phyloP scores from a whole-genome alignment of 2,797 vertebrate species.

The Lepidocolaptes lacrymiger region DNA sequence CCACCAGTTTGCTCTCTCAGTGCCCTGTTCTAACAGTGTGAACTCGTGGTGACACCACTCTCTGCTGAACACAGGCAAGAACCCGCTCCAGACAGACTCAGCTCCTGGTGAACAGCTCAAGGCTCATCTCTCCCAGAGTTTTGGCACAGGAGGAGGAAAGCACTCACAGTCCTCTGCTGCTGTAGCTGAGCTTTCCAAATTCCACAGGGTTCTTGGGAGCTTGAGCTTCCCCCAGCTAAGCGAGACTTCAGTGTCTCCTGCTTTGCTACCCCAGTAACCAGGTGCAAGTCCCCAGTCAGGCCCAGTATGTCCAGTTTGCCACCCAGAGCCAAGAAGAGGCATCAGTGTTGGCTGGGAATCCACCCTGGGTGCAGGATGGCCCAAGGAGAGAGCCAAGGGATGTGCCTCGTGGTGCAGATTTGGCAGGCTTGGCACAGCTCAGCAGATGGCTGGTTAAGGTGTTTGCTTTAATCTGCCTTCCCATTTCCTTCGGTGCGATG shows the following conservation, averaged over 20 bases:
- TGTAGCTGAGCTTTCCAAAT: background rate
- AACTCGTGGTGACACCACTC: background rate
- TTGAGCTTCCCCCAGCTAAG: background rate
- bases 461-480: background rate
- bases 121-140: background rate
- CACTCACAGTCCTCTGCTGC: background rate
- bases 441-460: background rate
- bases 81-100: background rate
- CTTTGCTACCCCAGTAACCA: background rate
- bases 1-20: background rate
- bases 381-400: background rate
- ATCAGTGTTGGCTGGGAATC: background rate
- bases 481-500: background rate
- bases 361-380: background rate
- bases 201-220: background rate
- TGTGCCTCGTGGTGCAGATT: background rate
- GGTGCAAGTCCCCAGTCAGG: background rate
- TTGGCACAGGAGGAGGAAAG: background rate
- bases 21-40: background rate
- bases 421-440: background rate
- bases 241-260: background rate
- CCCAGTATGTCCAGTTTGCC: background rate
- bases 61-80: background rate
- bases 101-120: background rate
- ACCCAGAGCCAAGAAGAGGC: background rate